Evolutionary conservation across 2,797 vertebrate species (phyloP).

Genomic region (Lagothrix lagotricha): DNA sequence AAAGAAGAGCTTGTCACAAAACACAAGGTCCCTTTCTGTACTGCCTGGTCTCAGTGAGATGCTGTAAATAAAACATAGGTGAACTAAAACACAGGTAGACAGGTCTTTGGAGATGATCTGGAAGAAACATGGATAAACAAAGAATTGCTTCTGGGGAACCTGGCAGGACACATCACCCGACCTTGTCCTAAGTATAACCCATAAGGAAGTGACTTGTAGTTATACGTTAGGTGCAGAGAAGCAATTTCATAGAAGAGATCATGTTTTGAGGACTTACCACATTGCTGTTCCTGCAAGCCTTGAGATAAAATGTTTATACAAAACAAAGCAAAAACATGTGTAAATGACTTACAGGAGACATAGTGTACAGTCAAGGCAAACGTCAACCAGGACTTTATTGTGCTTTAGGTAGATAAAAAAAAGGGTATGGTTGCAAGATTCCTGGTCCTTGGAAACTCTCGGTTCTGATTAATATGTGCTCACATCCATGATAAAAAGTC

Average conservation of each 20-base stretch:
- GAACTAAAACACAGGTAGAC: slow-evolving; percentile 75
- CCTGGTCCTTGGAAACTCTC: neutral
- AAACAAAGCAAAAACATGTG: neutral
- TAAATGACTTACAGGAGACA: neutral
- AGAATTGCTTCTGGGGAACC: slow-evolving; percentile 68
- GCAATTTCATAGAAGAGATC: neutral
- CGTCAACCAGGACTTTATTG: neutral
- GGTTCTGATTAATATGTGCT: neutral
- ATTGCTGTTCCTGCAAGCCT: neutral
- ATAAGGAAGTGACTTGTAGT: neutral
- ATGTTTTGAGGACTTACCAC: neutral
- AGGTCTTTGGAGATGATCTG: slow-evolving; percentile 74
- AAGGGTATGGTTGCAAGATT: neutral
- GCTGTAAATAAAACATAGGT: slow-evolving; percentile 82
- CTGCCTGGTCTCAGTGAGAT: slow-evolving; percentile 72
- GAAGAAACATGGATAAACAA: slow-evolving; percentile 73
- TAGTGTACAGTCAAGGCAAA: neutral
- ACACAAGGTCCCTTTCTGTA: slow-evolving; percentile 74
- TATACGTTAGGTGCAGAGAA: neutral
- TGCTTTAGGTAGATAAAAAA: neutral
- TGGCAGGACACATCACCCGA: neutral
- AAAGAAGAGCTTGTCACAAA: slow-evolving; percentile 79
- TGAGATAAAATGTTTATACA: neutral
- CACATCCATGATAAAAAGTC: neutral
- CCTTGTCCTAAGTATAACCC: neutral